Evolutionary conservation across 2,113 vertebrate species (phyloP).

Genomic region (Pseudorasbora parva): DNA sequence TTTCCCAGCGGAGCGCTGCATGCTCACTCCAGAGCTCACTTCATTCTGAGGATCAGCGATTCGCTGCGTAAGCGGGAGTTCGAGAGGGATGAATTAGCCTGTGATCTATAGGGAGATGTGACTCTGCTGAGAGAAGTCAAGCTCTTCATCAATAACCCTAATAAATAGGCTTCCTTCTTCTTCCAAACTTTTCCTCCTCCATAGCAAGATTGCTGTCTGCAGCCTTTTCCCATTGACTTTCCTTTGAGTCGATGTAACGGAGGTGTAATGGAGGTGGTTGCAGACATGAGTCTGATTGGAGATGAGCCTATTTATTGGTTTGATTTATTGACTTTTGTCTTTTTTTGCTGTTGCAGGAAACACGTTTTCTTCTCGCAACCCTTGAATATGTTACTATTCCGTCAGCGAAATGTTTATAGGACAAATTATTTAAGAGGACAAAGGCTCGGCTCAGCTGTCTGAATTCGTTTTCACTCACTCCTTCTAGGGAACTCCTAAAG

Average conservation of each 20-base stretch:
- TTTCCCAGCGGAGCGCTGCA: conserved; percentile 56
- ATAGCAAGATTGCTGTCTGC: neutral
- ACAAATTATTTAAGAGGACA: too few relatives aligned
- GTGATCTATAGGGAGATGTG: conserved; percentile 28
- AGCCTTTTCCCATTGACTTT: conserved; percentile 5
- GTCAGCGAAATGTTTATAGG: neutral
- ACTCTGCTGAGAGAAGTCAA: conserved; percentile 9
- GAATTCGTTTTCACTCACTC: too few relatives aligned
- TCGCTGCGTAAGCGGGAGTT: conserved; percentile 23
- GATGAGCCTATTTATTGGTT: neutral
- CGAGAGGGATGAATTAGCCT: conserved; percentile 23
- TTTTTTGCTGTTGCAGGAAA: neutral
- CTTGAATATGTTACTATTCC: neutral
- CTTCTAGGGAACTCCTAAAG: too few relatives aligned
- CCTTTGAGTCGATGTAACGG: neutral
- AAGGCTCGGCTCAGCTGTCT: too few relatives aligned
- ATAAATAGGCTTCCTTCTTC: conserved; percentile 4
- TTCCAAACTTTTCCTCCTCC: neutral
- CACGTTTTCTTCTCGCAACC: too few relatives aligned
- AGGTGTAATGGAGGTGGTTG: neutral
- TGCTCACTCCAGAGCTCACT: conserved; percentile 44
- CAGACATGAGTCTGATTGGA: neutral
- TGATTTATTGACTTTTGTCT: neutral
- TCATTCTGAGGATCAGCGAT: conserved; percentile 18
- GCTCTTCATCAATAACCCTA: conserved; percentile 30